Conservation (phyloP, 2,113 vertebrate species). For the Bujurquina vittata region DNA sequence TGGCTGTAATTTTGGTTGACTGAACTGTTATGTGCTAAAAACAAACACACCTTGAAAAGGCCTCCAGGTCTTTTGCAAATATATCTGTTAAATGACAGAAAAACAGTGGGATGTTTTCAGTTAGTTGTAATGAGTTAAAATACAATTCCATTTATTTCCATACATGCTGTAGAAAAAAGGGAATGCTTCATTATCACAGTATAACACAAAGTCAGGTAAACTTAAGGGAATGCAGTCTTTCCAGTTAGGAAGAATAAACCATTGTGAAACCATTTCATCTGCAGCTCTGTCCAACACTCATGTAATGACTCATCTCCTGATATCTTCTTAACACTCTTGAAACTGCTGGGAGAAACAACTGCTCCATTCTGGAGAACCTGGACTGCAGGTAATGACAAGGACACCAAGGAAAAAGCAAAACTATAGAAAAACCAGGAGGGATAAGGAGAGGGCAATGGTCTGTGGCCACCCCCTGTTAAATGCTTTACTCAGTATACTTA, state of each 20-base stretch:
- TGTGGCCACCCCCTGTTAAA: background rate
- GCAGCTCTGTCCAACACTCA: background rate
- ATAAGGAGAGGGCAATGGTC: background rate
- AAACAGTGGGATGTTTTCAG: background rate
- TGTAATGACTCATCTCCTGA: background rate
- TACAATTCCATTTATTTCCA: background rate
- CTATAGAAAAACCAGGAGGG: background rate
- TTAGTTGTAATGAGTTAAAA: background rate
- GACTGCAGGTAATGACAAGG: background rate
- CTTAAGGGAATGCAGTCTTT: background rate
- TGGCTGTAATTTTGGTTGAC: background rate
- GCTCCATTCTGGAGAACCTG: background rate
- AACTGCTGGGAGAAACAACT: background rate
- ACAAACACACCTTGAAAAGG: constrained; percentile 88
- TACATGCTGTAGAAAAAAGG: background rate
- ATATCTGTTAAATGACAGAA: constrained; percentile 78
- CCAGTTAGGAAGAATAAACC: background rate
- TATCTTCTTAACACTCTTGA: background rate
- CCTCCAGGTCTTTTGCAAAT: constrained; percentile 93
- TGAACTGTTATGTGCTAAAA: background rate
- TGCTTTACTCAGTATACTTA: background rate
- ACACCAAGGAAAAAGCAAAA: background rate
- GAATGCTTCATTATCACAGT: background rate
- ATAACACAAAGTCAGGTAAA: background rate
- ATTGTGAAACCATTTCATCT: background rate